These are phyloP conservation scores for Liolophura sinensis DNA, from an alignment of 1,140 invertebrate genomes.

Conservation along the genomic window DNA sequence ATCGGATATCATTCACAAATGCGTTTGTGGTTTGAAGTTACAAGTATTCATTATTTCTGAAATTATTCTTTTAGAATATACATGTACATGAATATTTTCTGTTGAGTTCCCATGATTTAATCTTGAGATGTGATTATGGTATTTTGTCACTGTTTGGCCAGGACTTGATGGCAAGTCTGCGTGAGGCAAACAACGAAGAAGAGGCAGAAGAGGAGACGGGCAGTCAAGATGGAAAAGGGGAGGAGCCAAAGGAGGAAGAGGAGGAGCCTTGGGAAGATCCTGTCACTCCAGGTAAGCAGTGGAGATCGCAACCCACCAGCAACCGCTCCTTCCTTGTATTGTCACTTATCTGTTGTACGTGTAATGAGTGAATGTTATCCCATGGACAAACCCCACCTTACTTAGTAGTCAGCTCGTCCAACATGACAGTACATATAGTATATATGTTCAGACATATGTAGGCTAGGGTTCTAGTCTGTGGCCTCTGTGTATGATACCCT, in stretches of 20 bases:
- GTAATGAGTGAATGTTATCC: no score
- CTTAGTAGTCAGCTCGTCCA: not conserved
- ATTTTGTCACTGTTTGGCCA: not conserved
- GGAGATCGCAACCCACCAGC: not conserved
- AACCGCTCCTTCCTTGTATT: not conserved
- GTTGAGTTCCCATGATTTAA: not conserved
- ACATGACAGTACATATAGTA: no score
- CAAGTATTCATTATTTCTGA: no score
- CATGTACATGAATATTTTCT: not conserved
- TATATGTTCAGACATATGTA: no score
- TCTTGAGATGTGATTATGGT: not conserved
- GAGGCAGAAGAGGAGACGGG: slow-evolving; percentile 12
- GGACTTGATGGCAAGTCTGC: slow-evolving; percentile 20
- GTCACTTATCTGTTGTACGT: not conserved
- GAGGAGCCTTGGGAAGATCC: slow-evolving; percentile 33
- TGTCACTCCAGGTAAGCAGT: slow-evolving; percentile 26
- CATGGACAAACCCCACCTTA: not conserved
- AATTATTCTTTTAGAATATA: not conserved
- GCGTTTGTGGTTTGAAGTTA: no score
- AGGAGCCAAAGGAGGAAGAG: slow-evolving; percentile 30
- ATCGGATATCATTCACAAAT: no score
- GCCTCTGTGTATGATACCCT: no score
- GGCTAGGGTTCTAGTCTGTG: no score
- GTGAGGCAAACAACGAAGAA: slow-evolving; percentile 8
- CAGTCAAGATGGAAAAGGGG: slow-evolving; percentile 21